Evolutionary conservation across 92 coral and sea anemone genomes (phyloP), one percentile per base, ranked within the genome.

Genomic region (Epizoanthus fatuus): DNA sequence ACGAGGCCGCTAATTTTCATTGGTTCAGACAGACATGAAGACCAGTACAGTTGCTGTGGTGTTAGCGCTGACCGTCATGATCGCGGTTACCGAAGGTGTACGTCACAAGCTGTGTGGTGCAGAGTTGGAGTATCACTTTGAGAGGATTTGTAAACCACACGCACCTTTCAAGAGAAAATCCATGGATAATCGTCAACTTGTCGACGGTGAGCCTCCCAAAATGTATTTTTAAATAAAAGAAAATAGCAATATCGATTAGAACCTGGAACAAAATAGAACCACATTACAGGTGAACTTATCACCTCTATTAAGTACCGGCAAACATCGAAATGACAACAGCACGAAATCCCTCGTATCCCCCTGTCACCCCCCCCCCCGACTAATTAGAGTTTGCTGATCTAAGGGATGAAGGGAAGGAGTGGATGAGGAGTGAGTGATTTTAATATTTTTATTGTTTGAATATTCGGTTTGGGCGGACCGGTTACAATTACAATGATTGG

Each of bases 71-170:
- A 75, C 76, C 63, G 57, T 47, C 19, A 9, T 86, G 17, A 40
- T 69, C 29, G 85, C 83, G 2, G 63, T 72, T 7, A 40, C 85
- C 22, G 54, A 37, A 7, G 74, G 71, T 32, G 64, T 14, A 12
- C 37, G 53, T 3, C 58, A 87, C 2, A 87, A 51, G 37, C 59
- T 80, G 15, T 87, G 91, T 67, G 81, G 86, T 12, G 40, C 67
- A 9, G 10, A 87, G 3, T 72, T 87, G 2, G 35, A 87, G 16
- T 17, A 42, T 10, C 20, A 67, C 19, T 69, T 79, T n/a, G 39
- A 42, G 52, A 63, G n/a, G 35, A 87, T 87, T 20, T 87, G 91
- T 35, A 40, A 44, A n/a, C 86, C 91, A 63, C 75, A 49, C 42
- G 64, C 74, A 6, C 59, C 45, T 10, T 40, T 62, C 19, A 69